Percentiles rank a stretch among this genome's conserved stretches.
phyloP scores from a whole-genome alignment of 2,113 vertebrate species.

The Megaleporinus macrocephalus region DNA sequence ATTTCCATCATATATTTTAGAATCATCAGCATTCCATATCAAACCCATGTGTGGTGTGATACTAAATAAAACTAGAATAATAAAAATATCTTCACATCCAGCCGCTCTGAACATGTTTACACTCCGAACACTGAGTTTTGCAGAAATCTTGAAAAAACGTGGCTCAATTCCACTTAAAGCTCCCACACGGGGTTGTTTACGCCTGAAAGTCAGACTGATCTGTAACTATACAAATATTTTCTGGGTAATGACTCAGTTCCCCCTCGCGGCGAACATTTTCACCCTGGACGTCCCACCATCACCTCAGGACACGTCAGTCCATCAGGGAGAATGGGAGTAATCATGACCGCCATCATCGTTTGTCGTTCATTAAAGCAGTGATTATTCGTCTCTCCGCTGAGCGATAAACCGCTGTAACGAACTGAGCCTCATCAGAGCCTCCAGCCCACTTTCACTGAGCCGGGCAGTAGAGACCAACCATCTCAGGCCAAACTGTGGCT shows the following conservation, averaged over 20 bases:
- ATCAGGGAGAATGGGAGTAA: conserved; percentile 54
- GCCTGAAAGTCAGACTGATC: conserved; percentile 15
- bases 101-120: no score
- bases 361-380: conserved; percentile 63
- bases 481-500: no score
- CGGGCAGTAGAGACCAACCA: neutral
- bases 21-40: no score
- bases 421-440: neutral
- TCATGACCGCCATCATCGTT: conserved; percentile 64
- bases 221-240: conserved; percentile 13
- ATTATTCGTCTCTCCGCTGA: conserved; percentile 60
- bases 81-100: no score
- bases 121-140: no score
- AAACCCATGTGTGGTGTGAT: no score
- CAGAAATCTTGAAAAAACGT: no score
- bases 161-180: no score
- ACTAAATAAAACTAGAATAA: no score
- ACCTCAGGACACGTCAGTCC: conserved; percentile 45
- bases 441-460: neutral
- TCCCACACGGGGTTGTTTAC: neutral
- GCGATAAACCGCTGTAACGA: conserved; percentile 19
- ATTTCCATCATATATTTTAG: no score
- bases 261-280: conserved; percentile 38
- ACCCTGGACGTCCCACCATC: conserved; percentile 49
- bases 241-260: neutral